phyloP scores from a whole-genome alignment of 2,888 invertebrate species.

The Andrena trimmerana region DNA sequence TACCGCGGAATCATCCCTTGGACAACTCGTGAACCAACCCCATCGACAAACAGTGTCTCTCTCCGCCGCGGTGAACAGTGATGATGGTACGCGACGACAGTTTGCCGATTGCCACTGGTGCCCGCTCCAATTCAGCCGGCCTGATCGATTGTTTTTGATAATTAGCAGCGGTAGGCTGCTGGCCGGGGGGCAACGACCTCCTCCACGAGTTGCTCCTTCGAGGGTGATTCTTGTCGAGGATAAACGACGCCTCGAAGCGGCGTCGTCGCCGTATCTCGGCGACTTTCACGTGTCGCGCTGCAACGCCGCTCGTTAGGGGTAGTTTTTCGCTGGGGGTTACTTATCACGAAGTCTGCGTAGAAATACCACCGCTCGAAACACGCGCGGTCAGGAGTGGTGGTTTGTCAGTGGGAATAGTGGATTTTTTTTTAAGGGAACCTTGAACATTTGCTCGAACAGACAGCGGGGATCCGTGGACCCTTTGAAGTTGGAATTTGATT shows the following conservation, averaged over 20 bases:
- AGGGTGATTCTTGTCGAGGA: neutral
- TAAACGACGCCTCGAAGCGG: neutral
- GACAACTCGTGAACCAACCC: neutral
- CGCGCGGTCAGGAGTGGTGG: neutral
- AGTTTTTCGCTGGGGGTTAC: too few species aligned
- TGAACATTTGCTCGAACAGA: too few species aligned
- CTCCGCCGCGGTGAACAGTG: conserved; percentile 8
- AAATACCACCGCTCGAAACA: too few species aligned
- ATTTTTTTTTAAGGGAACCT: neutral
- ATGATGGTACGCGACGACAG: conserved; percentile 1
- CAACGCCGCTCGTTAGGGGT: neutral
- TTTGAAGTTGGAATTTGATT: neutral
- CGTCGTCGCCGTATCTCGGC: neutral
- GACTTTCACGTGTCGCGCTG: neutral
- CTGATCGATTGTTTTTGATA: conserved; percentile 44
- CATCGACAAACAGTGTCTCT: too few species aligned
- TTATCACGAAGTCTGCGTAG: neutral
- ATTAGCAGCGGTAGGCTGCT: conserved; percentile 15
- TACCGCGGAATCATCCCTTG: neutral
- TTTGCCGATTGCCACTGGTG: neutral
- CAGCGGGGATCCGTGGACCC: neutral
- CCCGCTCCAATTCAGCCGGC: neutral
- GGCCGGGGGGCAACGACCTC: conserved; percentile 25
- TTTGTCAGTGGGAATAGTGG: neutral
- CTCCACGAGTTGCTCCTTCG: neutral